Conservation (phyloP, 2,888 invertebrate species). For the Drosophila rellima region DNA sequence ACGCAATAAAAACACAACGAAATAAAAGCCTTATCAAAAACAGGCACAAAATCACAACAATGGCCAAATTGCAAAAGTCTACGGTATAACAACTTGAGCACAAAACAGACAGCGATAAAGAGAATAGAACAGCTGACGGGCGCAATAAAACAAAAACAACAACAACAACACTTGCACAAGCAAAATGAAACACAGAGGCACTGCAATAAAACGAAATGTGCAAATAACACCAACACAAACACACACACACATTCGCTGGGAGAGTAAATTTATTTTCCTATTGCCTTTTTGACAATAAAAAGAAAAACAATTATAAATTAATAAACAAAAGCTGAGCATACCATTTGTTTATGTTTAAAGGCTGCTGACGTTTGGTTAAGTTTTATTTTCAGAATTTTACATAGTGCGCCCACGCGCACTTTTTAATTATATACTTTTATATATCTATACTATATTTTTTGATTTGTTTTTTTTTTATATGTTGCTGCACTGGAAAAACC, state of each 20-base stretch:
- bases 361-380: conserved; percentile 25
- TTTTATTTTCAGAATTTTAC: conserved; percentile 11
- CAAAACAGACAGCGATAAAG: conserved; percentile 52
- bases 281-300: neutral
- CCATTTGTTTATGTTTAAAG: conserved; percentile 74
- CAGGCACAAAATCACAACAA: conserved; percentile 27
- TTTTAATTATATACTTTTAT: conserved; percentile 22
- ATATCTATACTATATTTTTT: conserved; percentile 21
- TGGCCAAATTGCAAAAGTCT: conserved; percentile 38
- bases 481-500: conserved; percentile 63
- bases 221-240: conserved; percentile 23
- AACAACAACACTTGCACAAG: conserved; percentile 19
- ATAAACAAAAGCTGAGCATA: conserved; percentile 37
- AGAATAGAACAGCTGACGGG: conserved; percentile 68
- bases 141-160: conserved; percentile 32
- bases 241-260: conserved; percentile 13
- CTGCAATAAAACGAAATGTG: conserved; percentile 39
- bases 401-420: conserved; percentile 41
- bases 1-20: conserved; percentile 51
- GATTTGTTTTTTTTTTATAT: conserved; percentile 16
- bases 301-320: conserved; percentile 3
- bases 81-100: conserved; percentile 18
- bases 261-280: conserved; percentile 17
- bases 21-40: conserved; percentile 41
- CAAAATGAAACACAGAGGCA: conserved; percentile 24